Evolutionary conservation across 2,113 vertebrate genomes (phyloP), one percentile per base, ranked within the genome.

Genomic region (Bambusicola thoracicus): DNA sequence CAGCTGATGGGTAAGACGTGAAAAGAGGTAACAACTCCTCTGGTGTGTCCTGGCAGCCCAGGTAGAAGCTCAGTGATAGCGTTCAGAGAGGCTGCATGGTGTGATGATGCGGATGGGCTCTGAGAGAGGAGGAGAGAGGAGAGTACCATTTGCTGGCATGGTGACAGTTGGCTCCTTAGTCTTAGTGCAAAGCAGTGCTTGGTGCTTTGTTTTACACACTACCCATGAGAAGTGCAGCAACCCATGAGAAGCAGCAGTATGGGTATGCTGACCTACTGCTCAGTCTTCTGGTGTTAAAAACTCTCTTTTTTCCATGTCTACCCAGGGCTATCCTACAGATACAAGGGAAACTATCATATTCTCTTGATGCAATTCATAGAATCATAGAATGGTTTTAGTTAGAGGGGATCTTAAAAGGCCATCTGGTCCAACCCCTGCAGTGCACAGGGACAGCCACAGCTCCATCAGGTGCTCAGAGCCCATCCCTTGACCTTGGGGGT

Each of bases 151-250:
- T 36, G 34, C 59, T 7, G 43, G 49, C 36, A 49, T 1, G 2
- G 41, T 11, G 20, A 58, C 25, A 73, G 32, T 4, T 1, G 36
- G 27, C 27, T 73, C 46, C 34, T 68, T n/a, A n/a, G n/a, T 30
- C 6, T 40, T 40, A 40, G 30, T 25, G 32, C 5, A 62, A 41
- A 58, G 51, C 41, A 38, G 41, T 22, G 32, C 30, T 0, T 8
- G 18, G 10, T 1, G 11, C 48, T 6, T 30, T 11, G 40, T 36
- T 65, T 44, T 1, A 46, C 11, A 20, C 0, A 3, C 53, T 36
- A 44, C n/a, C 29, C 59, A 25, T 0, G 0, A 74, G 17, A 11
- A 2, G n/a, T 21, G 40, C 6, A 66, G 19, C 48, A n/a, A n/a
- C n/a, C n/a, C n/a, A n/a, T n/a, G n/a, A n/a, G n/a, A n/a, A n/a